Evolutionary conservation across 1,140 invertebrate genomes (phyloP).

Genomic region (Dendrolimus punctatus): DNA sequence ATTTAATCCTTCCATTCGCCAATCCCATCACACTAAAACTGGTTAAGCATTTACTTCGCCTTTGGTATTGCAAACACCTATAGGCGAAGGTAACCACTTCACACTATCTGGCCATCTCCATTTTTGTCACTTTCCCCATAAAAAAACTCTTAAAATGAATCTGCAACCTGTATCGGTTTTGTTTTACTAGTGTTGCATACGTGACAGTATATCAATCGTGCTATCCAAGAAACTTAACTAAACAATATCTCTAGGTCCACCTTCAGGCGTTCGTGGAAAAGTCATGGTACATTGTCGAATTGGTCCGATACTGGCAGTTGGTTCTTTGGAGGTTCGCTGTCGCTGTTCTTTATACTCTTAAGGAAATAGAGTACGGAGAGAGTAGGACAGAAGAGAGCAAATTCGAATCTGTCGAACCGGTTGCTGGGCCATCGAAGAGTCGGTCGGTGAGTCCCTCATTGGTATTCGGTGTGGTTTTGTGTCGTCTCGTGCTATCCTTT

Average conservation of each 20-base stretch:
- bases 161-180: no score
- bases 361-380: background rate
- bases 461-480: background rate
- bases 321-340: conserved; percentile 12
- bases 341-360: conserved; percentile 7
- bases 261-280: conserved; percentile 12
- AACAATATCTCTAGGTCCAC: conserved; percentile 11
- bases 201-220: no score
- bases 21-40: no score
- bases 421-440: conserved; percentile 1
- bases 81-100: no score
- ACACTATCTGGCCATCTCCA: no score
- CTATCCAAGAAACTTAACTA: no score
- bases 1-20: no score
- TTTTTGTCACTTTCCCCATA: no score
- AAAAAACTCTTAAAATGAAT: no score
- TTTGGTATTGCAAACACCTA: no score
- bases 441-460: conserved; percentile 20
- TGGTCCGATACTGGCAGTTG: conserved; percentile 19
- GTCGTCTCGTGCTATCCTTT: conserved; percentile 2
- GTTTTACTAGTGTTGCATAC: no score
- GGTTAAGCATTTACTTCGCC: no score
- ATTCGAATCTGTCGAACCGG: background rate
- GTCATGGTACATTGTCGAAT: conserved; percentile 12
- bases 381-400: background rate